These are phyloP conservation scores for Malurus cyaneus DNA, from an alignment of 2,113 vertebrate genomes.

Conservation along the genomic window DNA sequence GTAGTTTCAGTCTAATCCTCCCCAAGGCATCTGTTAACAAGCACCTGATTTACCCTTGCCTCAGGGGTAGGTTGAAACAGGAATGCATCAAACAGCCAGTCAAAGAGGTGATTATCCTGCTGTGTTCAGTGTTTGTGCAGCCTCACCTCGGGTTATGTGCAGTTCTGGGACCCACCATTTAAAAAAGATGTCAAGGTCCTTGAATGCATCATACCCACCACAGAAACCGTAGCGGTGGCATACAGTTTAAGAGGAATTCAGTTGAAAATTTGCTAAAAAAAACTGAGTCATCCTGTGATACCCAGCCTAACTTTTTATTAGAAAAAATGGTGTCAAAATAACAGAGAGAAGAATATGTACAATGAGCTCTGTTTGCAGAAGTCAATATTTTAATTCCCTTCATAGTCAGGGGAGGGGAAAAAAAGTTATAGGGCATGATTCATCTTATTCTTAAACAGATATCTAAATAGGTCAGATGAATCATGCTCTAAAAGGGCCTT, in stretches of 20 bases:
- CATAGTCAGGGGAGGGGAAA: neutral
- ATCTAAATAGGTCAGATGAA: slow-evolving; percentile 55
- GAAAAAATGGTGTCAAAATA: slow-evolving; percentile 7
- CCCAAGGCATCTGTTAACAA: neutral
- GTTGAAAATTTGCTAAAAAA: neutral
- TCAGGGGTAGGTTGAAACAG: neutral
- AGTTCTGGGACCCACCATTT: neutral
- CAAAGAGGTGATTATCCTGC: neutral
- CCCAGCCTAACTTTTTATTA: neutral
- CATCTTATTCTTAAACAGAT: slow-evolving; percentile 35
- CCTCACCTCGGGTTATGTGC: neutral
- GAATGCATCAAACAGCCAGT: neutral
- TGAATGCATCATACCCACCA: neutral
- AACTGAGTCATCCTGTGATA: neutral
- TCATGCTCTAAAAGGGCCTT: slow-evolving; percentile 10
- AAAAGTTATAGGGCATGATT: neutral
- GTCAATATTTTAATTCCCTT: neutral
- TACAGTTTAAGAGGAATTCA: neutral
- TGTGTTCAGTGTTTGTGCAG: neutral
- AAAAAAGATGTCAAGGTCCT: neutral
- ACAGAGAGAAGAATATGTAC: neutral
- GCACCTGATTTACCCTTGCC: neutral
- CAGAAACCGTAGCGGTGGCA: neutral
- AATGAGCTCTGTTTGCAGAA: neutral
- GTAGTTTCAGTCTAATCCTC: neutral